Percentiles rank a stretch among this genome's conserved stretches.
Conservation (phyloP, 2,888 invertebrate species). For the Zygogramma bicolorata region DNA sequence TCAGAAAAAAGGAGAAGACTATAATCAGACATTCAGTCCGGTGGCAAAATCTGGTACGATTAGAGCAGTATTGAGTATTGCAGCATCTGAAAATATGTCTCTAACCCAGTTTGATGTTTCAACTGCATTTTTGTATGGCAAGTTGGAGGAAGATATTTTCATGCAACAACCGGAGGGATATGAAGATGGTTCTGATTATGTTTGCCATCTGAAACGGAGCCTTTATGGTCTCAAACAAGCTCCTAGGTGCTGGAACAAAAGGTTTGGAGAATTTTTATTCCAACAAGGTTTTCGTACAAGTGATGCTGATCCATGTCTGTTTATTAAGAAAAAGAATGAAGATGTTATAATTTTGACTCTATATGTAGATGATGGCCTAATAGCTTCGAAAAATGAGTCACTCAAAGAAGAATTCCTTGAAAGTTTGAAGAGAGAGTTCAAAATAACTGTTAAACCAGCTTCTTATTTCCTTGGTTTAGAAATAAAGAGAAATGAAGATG, state of each 20-base stretch:
- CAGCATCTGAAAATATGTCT: no score
- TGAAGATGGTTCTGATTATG: slow-evolving; percentile 9
- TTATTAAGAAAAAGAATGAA: no score
- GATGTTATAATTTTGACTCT: no score
- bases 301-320: no score
- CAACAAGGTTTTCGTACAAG: no score
- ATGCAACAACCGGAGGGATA: slow-evolving; percentile 42
- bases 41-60: no score
- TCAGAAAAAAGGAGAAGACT: no score
- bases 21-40: no score
- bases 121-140: slow-evolving; percentile 49
- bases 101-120: slow-evolving; percentile 54
- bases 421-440: slow-evolving; percentile 15
- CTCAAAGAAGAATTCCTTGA: slow-evolving; percentile 14
- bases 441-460: slow-evolving; percentile 24
- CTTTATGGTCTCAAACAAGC: slow-evolving; percentile 26
- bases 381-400: slow-evolving; percentile 16
- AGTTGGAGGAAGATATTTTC: slow-evolving; percentile 31
- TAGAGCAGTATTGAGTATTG: slow-evolving; percentile 34
- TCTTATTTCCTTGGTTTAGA: slow-evolving; percentile 24
- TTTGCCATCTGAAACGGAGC: slow-evolving; percentile 11
- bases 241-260: background rate
- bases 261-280: no score
- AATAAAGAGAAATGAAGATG: slow-evolving; percentile 11
- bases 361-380: slow-evolving; percentile 14